Evolutionary conservation across 37 sponge, comb jelly and placozoan genomes (phyloP), one percentile per base, ranked within the genome.

Genomic region (Chondrilla cf. caribensis): DNA sequence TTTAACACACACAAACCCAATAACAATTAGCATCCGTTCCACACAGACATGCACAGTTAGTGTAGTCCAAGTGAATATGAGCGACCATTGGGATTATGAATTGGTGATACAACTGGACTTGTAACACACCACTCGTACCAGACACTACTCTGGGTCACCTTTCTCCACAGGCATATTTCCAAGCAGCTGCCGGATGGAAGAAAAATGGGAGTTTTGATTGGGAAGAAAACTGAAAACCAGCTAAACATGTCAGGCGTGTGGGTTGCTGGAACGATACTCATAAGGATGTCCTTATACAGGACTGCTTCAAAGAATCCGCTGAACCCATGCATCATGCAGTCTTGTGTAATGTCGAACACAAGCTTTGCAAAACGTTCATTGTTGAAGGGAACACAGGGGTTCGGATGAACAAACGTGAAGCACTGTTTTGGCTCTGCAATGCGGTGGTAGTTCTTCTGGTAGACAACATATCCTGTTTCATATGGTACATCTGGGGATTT

Each of bases 221-320:
- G 99, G 59, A 99, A 94, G 88, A 82, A 96, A 60, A 99, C 88
- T 58, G 99, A 96, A 58, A 99, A 99, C 99, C 99, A 99, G 77
- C 97, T 96, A 83, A 99, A 94, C 99, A 99, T 99, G n/a, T 91
- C 95, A 4, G 60, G 57, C 0, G 99, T 94, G 64, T 99, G 90
- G 0, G 89, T 94, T 21, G 78, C 82, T 1, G 99, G 99, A 42
- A 83, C 82, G 38, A 89, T 99, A 79, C 99, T 99, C 29, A 99
- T 82, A 39, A 51, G 82, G 32, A 93, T 80, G 60, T 89, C 86
- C 38, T 89, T 78, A 59, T 99, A 99, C 21, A 99, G 89, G 19
- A 81, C 59, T 5, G 97, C 71, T 59, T 94, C 93, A 84, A 99
- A 99, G 82, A 92, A 99, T 28, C 99, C 99, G 38, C 93, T 90